A percentile compares a stretch with the other conserved stretches of the same genome.
Evolutionary conservation across 2,888 invertebrate genomes (phyloP).

Genomic region (Congeria kusceri): DNA sequence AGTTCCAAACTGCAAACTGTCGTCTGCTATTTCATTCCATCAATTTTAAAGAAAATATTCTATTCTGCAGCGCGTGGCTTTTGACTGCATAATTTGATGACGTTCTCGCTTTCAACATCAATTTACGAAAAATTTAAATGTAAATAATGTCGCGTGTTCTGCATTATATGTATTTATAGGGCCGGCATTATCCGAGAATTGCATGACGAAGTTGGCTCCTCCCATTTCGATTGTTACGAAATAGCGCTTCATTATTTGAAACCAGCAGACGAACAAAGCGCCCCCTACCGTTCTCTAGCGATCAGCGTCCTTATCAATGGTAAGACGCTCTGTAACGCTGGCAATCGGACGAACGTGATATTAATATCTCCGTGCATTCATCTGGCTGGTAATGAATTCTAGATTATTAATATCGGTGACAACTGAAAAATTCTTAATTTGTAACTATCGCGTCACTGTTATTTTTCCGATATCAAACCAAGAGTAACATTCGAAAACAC

Average conservation of each 20-base stretch:
- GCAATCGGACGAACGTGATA: conserved; percentile 35
- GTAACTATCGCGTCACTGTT: too few species aligned
- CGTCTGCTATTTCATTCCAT: conserved; percentile 37
- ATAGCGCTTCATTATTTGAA: conserved; percentile 25
- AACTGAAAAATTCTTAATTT: conserved; percentile 20
- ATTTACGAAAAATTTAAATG: conserved; percentile 62
- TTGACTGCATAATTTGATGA: conserved; percentile 67
- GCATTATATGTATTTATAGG: conserved; percentile 61
- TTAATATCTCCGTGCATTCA: conserved; percentile 16
- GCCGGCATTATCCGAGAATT: conserved; percentile 56
- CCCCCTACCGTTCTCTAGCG: conserved; percentile 31
- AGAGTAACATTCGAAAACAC: too few species aligned
- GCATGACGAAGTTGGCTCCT: conserved; percentile 53
- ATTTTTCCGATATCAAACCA: too few species aligned
- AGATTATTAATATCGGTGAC: conserved; percentile 25
- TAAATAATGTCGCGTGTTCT: conserved; percentile 61
- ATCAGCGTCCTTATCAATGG: conserved; percentile 45
- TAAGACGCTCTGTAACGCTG: conserved; percentile 35
- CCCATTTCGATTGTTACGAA: conserved; percentile 45
- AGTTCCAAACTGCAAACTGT: conserved; percentile 49
- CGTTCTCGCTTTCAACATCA: conserved; percentile 61
- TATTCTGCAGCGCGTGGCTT: conserved; percentile 61
- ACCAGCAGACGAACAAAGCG: conserved; percentile 30
- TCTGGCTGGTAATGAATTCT: conserved; percentile 21
- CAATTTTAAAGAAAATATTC: conserved; percentile 47